These are phyloP conservation scores for Zoroaster sp. DNA, from an alignment of 53 echinoderm and acorn worm species.

Conservation along the genomic window DNA sequence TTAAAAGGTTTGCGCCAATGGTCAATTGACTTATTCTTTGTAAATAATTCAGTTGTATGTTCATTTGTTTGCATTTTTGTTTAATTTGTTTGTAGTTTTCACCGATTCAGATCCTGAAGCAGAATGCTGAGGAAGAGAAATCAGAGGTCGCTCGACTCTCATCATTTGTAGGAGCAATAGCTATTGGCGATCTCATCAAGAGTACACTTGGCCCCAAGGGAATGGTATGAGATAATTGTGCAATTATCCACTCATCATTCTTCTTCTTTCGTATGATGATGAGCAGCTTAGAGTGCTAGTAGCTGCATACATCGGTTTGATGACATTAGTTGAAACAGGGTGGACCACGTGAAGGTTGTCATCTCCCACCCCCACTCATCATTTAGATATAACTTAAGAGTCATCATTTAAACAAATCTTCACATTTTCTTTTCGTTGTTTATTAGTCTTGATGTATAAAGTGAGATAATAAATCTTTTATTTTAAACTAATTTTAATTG, in stretches of 20 bases:
- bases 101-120: slow-evolving; percentile 80
- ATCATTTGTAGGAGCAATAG: slow-evolving; percentile 93
- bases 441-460: not conserved
- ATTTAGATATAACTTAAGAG: too few species aligned
- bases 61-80: not conserved
- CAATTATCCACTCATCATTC: too few species aligned
- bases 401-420: too few species aligned
- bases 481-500: not conserved
- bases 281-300: too few species aligned
- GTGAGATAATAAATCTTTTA: not conserved
- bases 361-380: too few species aligned
- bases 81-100: not conserved
- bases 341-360: too few species aligned
- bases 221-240: slow-evolving; percentile 86
- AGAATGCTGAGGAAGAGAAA: slow-evolving; percentile 90
- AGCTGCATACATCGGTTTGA: too few species aligned
- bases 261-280: too few species aligned
- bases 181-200: slow-evolving; percentile 95
- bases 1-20: not conserved
- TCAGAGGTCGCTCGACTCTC: slow-evolving; percentile 88
- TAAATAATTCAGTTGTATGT: not conserved
- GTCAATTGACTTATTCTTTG: not conserved
- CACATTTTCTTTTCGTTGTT: too few species aligned
- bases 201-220: slow-evolving; percentile 97
- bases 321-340: too few species aligned